A percentile compares a stretch with the other conserved stretches of the same genome.
Conservation (phyloP, 2,797 vertebrate genomes). For the Anguilla megastoma region DNA sequence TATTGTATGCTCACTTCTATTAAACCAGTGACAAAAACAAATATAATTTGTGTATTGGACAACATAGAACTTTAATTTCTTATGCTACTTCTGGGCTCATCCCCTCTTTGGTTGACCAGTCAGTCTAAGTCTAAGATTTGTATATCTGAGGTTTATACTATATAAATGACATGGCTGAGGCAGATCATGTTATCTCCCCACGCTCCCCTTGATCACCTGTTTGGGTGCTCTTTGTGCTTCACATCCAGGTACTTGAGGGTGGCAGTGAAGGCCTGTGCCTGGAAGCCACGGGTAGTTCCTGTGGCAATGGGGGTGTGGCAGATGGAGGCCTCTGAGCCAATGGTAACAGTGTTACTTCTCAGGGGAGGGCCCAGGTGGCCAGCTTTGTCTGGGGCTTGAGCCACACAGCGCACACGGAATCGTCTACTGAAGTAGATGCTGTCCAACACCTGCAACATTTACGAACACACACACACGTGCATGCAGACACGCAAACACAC, state of each 20-base stretch:
- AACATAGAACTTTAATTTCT: neutral
- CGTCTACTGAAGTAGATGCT: constrained; percentile 97
- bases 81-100: neutral
- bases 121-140: neutral
- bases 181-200: neutral
- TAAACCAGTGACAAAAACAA: neutral
- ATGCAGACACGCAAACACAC: neutral
- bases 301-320: constrained; percentile 96
- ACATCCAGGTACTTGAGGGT: constrained; percentile 94
- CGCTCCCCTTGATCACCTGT: constrained; percentile 74
- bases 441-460: constrained; percentile 83
- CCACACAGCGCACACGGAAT: constrained; percentile 93
- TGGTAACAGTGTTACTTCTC: constrained; percentile 86
- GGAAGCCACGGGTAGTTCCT: constrained; percentile 90
- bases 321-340: constrained; percentile 92
- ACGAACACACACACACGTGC: neutral
- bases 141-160: neutral
- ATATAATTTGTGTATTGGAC: neutral
- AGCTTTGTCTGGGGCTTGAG: constrained; percentile 89
- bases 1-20: no score
- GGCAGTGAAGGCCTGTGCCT: constrained; percentile 96
- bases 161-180: neutral
- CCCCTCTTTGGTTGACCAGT: neutral
- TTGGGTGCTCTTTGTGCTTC: constrained; percentile 96
- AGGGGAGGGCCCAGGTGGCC: constrained; percentile 90